These are phyloP conservation scores for Dufourea novaeangliae DNA, from an alignment of 1,140 invertebrate genomes.

Conservation along the genomic window DNA sequence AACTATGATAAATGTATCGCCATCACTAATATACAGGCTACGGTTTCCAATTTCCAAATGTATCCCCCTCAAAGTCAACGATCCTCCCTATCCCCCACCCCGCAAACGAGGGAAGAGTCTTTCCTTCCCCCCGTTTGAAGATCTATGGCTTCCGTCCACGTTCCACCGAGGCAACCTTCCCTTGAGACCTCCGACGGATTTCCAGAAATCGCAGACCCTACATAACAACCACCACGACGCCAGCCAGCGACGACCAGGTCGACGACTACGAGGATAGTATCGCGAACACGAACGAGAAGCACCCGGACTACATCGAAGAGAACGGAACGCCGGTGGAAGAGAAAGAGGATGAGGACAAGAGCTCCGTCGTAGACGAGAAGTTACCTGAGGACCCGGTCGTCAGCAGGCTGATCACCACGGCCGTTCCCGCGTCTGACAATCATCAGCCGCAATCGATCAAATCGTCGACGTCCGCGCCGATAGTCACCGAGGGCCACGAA, in stretches of 20 bases:
- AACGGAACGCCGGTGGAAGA: constrained; percentile 49
- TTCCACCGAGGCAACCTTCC: not conserved
- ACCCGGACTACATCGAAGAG: constrained; percentile 20
- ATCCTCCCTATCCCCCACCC: not conserved
- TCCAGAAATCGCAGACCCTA: constrained; percentile 77
- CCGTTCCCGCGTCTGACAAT: constrained; percentile 63
- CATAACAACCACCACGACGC: constrained; percentile 75
- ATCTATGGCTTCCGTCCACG: not conserved
- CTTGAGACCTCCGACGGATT: constrained; percentile 23
- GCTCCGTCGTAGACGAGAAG: constrained; percentile 42
- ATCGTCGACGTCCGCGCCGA: constrained; percentile 32
- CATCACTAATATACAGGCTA: no score
- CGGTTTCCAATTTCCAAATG: not conserved
- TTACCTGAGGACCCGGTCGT: constrained; percentile 65
- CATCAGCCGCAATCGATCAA: constrained; percentile 14
- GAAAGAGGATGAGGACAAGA: constrained; percentile 60
- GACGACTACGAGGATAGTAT: constrained; percentile 55
- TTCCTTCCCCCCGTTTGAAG: constrained; percentile 7
- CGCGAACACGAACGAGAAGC: constrained; percentile 35
- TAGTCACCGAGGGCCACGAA: constrained; percentile 39
- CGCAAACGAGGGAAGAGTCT: not conserved
- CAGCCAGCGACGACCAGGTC: constrained; percentile 73
- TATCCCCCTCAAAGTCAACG: not conserved
- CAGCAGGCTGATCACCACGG: constrained; percentile 62
- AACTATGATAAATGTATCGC: no score